phyloP scores from a whole-genome alignment of 37 sponge, comb jelly and placozoan genomes.

The Cladorhizidae sp. region DNA sequence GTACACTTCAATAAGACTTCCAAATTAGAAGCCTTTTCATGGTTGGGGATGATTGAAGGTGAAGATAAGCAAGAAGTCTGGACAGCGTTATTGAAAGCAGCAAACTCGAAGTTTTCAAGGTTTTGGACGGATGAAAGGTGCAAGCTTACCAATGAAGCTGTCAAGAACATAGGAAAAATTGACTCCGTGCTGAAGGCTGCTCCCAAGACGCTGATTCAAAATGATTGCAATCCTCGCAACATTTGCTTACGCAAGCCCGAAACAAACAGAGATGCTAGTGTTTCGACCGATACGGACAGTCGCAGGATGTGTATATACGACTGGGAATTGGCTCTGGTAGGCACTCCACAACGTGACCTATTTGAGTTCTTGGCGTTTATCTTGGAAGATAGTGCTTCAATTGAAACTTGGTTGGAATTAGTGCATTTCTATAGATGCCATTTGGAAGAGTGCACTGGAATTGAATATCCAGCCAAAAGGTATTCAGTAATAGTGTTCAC shows the following conservation, averaged over 20 bases:
- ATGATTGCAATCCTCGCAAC: slow-evolving; percentile 84
- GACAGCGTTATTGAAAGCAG: slow-evolving; percentile 57
- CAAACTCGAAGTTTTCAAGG: slow-evolving; percentile 58
- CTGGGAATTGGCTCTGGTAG: slow-evolving; percentile 77
- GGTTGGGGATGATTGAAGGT: slow-evolving; percentile 66
- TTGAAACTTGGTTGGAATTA: slow-evolving; percentile 24
- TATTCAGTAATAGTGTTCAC: neutral
- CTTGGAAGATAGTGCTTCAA: slow-evolving; percentile 21
- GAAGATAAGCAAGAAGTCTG: slow-evolving; percentile 47
- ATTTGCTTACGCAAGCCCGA: slow-evolving; percentile 51
- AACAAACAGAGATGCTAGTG: neutral
- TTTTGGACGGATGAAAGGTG: slow-evolving; percentile 54
- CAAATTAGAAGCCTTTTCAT: slow-evolving; percentile 24
- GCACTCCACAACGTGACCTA: slow-evolving; percentile 74
- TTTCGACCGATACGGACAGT: slow-evolving; percentile 22
- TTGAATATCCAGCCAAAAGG: slow-evolving; percentile 24
- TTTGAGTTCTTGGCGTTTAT: slow-evolving; percentile 71
- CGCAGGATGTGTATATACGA: slow-evolving; percentile 63
- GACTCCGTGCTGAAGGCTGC: slow-evolving; percentile 22
- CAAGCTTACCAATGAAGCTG: slow-evolving; percentile 16
- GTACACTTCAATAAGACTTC: slow-evolving; percentile 30
- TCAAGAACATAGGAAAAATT: slow-evolving; percentile 32
- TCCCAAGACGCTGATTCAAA: slow-evolving; percentile 71
- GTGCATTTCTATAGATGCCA: slow-evolving; percentile 56
- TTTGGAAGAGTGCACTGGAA: slow-evolving; percentile 45